phyloP scores from a whole-genome alignment of 2,888 invertebrate genomes.

The Acleris sparsana region DNA sequence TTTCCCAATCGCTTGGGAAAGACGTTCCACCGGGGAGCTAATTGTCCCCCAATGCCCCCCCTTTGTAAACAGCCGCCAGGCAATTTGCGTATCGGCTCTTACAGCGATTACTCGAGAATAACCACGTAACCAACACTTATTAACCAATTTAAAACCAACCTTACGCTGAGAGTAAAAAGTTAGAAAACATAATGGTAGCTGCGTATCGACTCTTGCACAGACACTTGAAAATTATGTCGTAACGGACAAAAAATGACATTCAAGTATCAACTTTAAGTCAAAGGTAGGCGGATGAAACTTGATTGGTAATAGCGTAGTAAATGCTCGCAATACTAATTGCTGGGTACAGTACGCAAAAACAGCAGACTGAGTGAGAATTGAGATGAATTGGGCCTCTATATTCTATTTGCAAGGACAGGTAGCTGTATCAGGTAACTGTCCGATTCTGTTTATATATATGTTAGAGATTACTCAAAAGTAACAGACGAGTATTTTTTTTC shows the following conservation, averaged over 20 bases:
- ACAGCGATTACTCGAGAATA: conserved; percentile 36
- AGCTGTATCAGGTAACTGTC: too few relatives aligned
- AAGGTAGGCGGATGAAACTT: background rate
- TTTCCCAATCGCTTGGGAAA: conserved; percentile 4
- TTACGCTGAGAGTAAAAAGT: too few relatives aligned
- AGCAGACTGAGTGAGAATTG: conserved; percentile 10
- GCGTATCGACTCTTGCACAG: conserved; percentile 57
- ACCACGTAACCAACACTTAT: too few relatives aligned
- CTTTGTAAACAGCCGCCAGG: conserved; percentile 73
- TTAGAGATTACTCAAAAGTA: too few relatives aligned
- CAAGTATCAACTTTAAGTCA: background rate
- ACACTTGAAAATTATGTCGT: conserved; percentile 7
- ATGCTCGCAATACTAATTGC: conserved; percentile 58
- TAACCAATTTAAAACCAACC: too few relatives aligned
- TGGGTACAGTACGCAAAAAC: conserved; percentile 46
- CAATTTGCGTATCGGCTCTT: conserved; percentile 68
- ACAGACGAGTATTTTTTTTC: too few relatives aligned
- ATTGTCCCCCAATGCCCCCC: conserved; percentile 52
- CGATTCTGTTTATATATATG: too few relatives aligned
- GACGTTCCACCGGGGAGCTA: conserved; percentile 43
- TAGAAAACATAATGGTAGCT: conserved; percentile 39
- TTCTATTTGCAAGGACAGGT: too few relatives aligned
- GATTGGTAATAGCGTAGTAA: conserved; percentile 41
- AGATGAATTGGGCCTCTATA: background rate
- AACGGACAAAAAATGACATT: background rate